Conservation (phyloP, 2,888 invertebrate genomes). For the Mimas tiliae region DNA sequence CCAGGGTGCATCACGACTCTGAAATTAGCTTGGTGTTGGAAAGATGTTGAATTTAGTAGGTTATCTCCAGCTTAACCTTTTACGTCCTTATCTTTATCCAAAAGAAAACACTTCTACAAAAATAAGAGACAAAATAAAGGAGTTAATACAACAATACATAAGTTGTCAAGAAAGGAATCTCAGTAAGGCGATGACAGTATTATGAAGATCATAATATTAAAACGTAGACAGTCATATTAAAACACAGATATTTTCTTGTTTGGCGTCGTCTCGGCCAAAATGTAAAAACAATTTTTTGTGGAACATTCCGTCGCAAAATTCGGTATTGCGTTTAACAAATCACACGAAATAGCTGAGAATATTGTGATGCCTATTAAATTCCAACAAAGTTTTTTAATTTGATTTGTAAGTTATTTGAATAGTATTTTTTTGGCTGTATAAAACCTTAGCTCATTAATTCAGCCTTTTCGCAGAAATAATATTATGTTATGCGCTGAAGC, state of each 20-base stretch:
- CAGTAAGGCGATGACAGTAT: constrained; percentile 8
- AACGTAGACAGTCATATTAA: constrained; percentile 20
- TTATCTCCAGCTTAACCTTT: too few species aligned
- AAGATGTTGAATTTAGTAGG: too few species aligned
- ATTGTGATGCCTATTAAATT: neutral
- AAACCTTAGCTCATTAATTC: too few species aligned
- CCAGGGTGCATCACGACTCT: too few species aligned
- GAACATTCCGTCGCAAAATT: neutral
- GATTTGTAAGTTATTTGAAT: neutral
- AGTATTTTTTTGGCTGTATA: too few species aligned
- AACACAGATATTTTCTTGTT: constrained; percentile 19
- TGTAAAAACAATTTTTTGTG: constrained; percentile 1
- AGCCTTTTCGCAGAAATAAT: too few species aligned
- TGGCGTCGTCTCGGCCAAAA: neutral
- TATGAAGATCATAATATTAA: constrained; percentile 19
- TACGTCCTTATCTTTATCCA: too few species aligned
- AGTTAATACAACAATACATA: constrained; percentile 8
- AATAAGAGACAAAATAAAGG: neutral
- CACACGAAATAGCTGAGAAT: neutral
- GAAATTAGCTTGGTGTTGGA: too few species aligned
- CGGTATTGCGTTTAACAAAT: neutral
- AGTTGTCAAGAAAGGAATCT: constrained; percentile 8
- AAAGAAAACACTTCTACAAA: neutral
- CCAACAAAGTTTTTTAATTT: neutral
- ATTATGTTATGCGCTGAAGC: too few species aligned